phyloP scores from a whole-genome alignment of 2,113 vertebrate genomes.

The Pelmatolapia mariae region DNA sequence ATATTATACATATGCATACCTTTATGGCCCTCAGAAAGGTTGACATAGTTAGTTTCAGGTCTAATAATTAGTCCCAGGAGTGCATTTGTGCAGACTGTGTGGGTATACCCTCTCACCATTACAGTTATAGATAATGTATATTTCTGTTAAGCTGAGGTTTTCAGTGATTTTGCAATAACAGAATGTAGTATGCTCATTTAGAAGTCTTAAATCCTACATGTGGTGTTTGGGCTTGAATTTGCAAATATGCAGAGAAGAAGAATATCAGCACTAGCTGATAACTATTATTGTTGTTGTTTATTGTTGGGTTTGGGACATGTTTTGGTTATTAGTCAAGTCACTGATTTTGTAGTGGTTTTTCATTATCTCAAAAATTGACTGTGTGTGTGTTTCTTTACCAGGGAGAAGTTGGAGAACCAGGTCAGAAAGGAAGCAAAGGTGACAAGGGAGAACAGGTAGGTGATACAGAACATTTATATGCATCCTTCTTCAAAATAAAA shows the following conservation, averaged over 20 bases:
- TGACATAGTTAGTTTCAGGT: neutral
- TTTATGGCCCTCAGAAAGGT: neutral
- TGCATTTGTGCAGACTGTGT: neutral
- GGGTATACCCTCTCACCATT: neutral
- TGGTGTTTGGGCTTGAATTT: neutral
- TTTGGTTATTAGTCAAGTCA: neutral
- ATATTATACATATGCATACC: neutral
- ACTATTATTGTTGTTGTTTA: neutral
- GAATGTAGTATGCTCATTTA: neutral
- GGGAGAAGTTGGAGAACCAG: constrained; percentile 95
- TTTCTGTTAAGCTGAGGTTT: neutral
- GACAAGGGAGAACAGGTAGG: constrained; percentile 96
- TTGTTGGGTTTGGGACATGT: neutral
- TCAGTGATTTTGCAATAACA: neutral
- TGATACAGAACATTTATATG: neutral
- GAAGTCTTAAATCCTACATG: neutral
- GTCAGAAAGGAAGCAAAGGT: constrained; percentile 95
- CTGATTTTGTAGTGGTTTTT: neutral
- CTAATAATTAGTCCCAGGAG: neutral
- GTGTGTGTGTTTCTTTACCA: constrained; percentile 60
- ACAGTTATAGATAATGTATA: neutral
- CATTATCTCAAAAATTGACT: neutral
- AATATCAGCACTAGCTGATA: neutral
- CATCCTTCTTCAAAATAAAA: neutral
- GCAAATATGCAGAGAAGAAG: neutral